These are phyloP conservation scores for Dendrocincla fuliginosa DNA, from an alignment of 2,797 vertebrate species.

Conservation along the genomic window DNA sequence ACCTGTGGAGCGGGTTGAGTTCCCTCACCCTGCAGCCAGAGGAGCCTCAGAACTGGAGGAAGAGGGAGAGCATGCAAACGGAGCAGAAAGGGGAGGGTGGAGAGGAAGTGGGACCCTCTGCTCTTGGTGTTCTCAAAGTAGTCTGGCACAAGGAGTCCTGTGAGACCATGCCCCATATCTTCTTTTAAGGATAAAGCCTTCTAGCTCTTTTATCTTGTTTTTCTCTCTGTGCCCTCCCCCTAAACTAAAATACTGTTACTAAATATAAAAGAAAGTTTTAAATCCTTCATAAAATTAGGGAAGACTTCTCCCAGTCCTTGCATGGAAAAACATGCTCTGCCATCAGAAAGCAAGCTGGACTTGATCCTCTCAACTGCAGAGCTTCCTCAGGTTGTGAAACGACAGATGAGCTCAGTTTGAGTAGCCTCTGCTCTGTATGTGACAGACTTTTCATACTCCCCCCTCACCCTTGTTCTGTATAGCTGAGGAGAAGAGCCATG, in stretches of 20 bases:
- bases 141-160: background rate
- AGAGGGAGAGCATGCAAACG: background rate
- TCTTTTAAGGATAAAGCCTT: background rate
- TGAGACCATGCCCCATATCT: rapidly evolving
- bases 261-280: background rate
- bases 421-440: background rate
- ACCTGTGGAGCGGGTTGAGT: background rate
- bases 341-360: background rate
- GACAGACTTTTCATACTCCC: background rate
- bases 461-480: background rate
- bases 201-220: background rate
- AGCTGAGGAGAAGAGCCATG: background rate
- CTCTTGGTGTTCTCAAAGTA: background rate
- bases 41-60: background rate
- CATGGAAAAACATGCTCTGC: background rate
- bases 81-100: background rate
- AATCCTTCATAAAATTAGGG: background rate
- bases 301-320: background rate
- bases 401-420: background rate
- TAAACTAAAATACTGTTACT: background rate
- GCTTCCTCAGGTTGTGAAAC: background rate
- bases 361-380: background rate
- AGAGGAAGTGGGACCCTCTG: background rate
- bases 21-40: background rate
- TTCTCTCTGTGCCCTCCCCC: rapidly evolving